Conservation (phyloP, 2,797 vertebrate genomes). For the Syngnathus acus region DNA sequence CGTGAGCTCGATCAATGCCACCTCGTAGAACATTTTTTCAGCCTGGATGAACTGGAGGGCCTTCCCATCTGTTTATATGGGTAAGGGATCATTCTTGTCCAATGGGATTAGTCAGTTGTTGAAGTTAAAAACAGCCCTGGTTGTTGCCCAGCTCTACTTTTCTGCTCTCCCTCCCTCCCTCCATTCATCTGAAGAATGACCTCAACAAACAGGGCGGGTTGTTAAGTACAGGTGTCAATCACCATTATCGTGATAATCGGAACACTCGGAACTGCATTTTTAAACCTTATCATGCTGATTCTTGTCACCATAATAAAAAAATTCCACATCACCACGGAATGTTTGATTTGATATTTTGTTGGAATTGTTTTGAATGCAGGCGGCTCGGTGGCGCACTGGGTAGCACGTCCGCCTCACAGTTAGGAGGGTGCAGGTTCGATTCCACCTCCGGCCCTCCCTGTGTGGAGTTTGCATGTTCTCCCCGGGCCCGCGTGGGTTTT, state of each 20-base stretch:
- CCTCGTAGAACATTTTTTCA: constrained; percentile 78
- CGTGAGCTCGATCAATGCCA: constrained; percentile 69
- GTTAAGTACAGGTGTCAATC: not conserved
- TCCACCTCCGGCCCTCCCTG: no score
- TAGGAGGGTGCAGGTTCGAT: no score
- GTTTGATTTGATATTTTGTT: constrained; percentile 4
- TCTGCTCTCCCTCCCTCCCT: not conserved
- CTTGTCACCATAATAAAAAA: not conserved
- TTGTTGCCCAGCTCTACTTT: constrained; percentile 8
- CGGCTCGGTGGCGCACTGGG: no score
- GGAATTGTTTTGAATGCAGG: constrained; percentile 2
- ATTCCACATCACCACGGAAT: not conserved
- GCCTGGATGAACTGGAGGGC: constrained; percentile 69
- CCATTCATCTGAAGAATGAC: constrained; percentile 12
- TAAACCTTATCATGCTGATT: not conserved
- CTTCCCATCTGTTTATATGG: constrained; percentile 74
- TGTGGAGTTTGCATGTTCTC: no score
- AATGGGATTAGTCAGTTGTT: constrained; percentile 57
- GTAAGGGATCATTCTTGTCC: constrained; percentile 68
- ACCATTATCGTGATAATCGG: constrained; percentile 6
- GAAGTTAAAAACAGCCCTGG: constrained; percentile 45
- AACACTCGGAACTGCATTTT: not conserved
- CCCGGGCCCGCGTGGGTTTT: no score
- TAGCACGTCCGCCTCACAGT: no score
- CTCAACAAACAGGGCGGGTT: constrained; percentile 1